phyloP scores from a whole-genome alignment of 2,888 invertebrate genomes.

The Latheticus oryzae region DNA sequence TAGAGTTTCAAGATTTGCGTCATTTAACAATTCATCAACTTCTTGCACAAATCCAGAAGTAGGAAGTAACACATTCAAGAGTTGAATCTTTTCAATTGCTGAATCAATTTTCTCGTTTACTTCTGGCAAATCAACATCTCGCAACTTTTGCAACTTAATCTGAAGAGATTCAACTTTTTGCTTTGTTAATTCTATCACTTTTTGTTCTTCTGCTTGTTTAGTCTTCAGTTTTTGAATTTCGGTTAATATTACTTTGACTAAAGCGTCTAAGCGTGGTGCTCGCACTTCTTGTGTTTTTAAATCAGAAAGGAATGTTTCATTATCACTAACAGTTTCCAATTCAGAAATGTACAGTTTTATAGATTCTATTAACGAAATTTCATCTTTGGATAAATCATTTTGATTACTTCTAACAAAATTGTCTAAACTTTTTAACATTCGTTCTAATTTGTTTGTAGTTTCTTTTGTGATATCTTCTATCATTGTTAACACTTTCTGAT shows the following conservation, averaged over 20 bases:
- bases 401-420: constrained; percentile 2
- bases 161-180: constrained; percentile 12
- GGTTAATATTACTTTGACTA: constrained; percentile 5
- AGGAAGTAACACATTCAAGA: not conserved
- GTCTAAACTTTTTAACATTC: constrained; percentile 35
- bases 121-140: constrained; percentile 9
- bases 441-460: too few species aligned
- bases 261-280: too few species aligned
- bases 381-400: constrained; percentile 21
- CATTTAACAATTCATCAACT: not conserved
- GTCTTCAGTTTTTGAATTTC: constrained; percentile 10
- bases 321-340: constrained; percentile 14
- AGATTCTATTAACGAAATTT: constrained; percentile 16
- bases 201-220: constrained; percentile 4
- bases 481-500: constrained; percentile 18
- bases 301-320: constrained; percentile 6
- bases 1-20: constrained; percentile 11
- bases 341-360: constrained; percentile 22
- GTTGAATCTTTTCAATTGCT: constrained; percentile 9
- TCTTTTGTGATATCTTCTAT: too few species aligned
- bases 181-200: constrained; percentile 3
- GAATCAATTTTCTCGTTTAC: too few species aligned
- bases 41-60: not conserved
- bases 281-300: constrained; percentile 9
- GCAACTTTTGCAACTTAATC: constrained; percentile 10